Evolutionary conservation across 2,797 vertebrate species (phyloP).

Genomic region (Pristis pectinata): DNA sequence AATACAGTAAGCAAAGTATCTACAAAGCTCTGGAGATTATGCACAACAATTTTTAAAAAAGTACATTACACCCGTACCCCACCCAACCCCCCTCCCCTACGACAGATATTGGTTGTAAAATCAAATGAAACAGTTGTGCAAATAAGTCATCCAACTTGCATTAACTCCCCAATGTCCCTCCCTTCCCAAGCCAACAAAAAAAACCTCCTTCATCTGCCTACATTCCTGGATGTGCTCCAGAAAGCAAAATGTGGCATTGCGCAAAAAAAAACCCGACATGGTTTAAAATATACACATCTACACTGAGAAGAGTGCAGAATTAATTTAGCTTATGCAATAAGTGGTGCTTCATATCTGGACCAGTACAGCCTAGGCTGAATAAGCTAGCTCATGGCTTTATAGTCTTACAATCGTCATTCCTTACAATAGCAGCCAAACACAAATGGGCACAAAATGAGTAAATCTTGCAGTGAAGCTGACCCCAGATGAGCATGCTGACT

Average conservation of each 20-base stretch:
- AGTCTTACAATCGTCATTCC: background rate
- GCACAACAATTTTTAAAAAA: slow-evolving; percentile 5
- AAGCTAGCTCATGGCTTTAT: background rate
- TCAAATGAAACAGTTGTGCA: slow-evolving; percentile 5
- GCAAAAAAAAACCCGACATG: background rate
- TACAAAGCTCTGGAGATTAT: slow-evolving; percentile 19
- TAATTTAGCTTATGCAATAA: slow-evolving; percentile 23
- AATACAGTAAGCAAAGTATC: slow-evolving; percentile 18
- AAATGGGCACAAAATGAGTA: background rate
- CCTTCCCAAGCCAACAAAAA: background rate
- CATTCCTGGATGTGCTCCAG: background rate
- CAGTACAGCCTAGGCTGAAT: background rate
- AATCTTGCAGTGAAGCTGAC: background rate
- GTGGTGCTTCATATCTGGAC: slow-evolving; percentile 4
- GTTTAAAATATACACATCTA: slow-evolving; percentile 9
- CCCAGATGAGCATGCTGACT: background rate
- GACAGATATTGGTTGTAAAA: slow-evolving; percentile 17
- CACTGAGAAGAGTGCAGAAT: slow-evolving; percentile 7
- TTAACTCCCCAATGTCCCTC: background rate
- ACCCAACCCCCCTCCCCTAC: background rate
- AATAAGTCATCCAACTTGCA: slow-evolving; percentile 1
- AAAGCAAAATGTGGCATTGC: background rate
- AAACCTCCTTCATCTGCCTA: background rate
- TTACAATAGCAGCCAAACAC: background rate
- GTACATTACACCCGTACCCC: background rate